Conservation (phyloP, 2,888 invertebrate genomes). For the Campoplex nolae region DNA sequence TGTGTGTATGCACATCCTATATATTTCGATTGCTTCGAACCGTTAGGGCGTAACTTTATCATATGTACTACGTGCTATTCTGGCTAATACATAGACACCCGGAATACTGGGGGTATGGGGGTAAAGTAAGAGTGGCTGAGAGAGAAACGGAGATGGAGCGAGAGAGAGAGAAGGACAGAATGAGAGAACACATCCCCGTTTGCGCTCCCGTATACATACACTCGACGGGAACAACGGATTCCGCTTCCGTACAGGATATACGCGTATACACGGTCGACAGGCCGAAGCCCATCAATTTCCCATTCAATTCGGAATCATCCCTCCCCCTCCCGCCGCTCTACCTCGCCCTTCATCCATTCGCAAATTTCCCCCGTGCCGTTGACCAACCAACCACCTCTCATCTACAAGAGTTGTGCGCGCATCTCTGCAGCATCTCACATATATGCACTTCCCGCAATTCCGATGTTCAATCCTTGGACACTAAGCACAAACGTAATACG, state of each 20-base stretch:
- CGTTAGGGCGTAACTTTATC: conserved; percentile 11
- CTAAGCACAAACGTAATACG: conserved; percentile 17
- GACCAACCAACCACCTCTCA: conserved; percentile 51
- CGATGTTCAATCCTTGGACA: conserved; percentile 21
- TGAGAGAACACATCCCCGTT: conserved; percentile 49
- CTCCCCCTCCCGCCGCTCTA: conserved; percentile 42
- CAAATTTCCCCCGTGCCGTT: conserved; percentile 46
- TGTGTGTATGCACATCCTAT: conserved; percentile 27
- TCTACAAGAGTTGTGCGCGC: conserved; percentile 41
- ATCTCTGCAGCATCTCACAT: conserved; percentile 47
- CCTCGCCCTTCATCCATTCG: conserved; percentile 34
- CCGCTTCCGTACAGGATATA: conserved; percentile 76
- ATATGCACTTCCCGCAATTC: conserved; percentile 35
- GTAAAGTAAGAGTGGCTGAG: conserved; percentile 35
- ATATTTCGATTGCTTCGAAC: not conserved
- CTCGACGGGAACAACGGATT: conserved; percentile 76
- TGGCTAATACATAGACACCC: conserved; percentile 44
- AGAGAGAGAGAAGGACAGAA: conserved; percentile 29
- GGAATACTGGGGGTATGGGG: conserved; percentile 48
- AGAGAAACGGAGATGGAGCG: conserved; percentile 1
- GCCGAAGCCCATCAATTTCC: conserved; percentile 81
- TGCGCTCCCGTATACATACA: conserved; percentile 72
- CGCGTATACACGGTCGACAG: conserved; percentile 77
- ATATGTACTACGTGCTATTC: not conserved
- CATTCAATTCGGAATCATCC: conserved; percentile 78